Evolutionary conservation across 1,140 invertebrate species (phyloP), one percentile per base, ranked within the genome.

Genomic region (Meteorus sp.): DNA sequence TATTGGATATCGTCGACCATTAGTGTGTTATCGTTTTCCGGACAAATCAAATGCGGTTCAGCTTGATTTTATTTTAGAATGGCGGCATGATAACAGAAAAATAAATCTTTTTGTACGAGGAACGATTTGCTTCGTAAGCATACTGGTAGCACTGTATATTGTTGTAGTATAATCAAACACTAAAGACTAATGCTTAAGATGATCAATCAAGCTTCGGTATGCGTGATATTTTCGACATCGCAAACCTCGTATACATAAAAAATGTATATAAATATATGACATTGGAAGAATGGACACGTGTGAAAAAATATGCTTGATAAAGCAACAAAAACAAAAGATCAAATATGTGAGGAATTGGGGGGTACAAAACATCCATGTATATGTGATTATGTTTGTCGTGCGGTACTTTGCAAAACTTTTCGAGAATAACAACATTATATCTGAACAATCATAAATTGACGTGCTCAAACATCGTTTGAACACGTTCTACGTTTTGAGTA

Each of bases 161-260:
- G 73, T 58, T 75, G 71, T 77, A 76, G 73, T 71, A 73, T 75
- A 76, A 76, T 76, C 74, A 75, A 76, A 76, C 66, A 76, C 73
- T 75, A 76, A 76, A 76, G 74, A 76, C 74, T 76, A 76, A 75
- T 75, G 69, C 74, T 73, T 76, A 75, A 75, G 72, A 66, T 75
- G 68, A 76, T 72, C 67, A 64, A 71, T 58, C 55, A 71, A 69
- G 63, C 70, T 70, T 67, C 65, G 67, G 61, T 64, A 66, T 61
- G 63, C 66, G 65, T 67, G 65, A 71, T 71, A 69, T 72, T 64
- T 68, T 71, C 66, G 66, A 71, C 69, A 59, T 66, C 65, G 63
- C 59, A 63, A 66, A 62, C 69, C 43, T 69, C 66, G 69, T 65
- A 50, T 52, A 59, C 27, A 55, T 53, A 55, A 53, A 43, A 44